These are phyloP conservation scores for Chrysolina haemoptera DNA, from an alignment of 2,888 invertebrate species.

Conservation along the genomic window DNA sequence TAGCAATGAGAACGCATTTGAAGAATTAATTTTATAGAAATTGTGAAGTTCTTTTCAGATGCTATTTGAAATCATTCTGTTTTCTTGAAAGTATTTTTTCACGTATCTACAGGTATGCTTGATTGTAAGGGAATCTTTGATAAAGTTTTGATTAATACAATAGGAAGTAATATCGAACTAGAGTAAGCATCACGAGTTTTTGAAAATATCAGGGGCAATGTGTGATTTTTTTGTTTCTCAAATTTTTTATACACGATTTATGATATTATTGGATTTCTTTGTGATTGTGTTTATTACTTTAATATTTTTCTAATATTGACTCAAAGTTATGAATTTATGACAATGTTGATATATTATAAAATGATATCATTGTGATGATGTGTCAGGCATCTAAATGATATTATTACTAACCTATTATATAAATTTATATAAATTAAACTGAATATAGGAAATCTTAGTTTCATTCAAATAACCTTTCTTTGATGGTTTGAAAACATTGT, in stretches of 20 bases:
- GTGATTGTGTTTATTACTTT: slow-evolving; percentile 28
- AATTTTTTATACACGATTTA: slow-evolving; percentile 4
- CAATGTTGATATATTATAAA: slow-evolving; percentile 18
- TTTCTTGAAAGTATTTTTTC: background rate
- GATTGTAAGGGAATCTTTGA: background rate
- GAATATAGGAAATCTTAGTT: background rate
- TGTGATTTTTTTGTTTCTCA: slow-evolving; percentile 1
- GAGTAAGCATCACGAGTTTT: background rate
- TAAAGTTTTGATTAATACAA: background rate
- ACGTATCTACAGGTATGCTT: background rate
- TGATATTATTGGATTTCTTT: slow-evolving; percentile 14
- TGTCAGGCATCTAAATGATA: background rate
- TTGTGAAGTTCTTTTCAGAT: background rate
- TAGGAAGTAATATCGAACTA: background rate
- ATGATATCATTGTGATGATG: background rate
- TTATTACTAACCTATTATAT: slow-evolving; percentile 17
- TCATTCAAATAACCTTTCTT: background rate
- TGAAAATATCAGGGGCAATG: background rate
- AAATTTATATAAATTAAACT: background rate
- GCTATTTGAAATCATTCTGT: background rate
- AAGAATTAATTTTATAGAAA: too few relatives aligned
- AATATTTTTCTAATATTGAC: slow-evolving; percentile 33
- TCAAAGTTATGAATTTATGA: slow-evolving; percentile 7
- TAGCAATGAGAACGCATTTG: too few relatives aligned
- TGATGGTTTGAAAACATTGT: too few relatives aligned